Base-by-base conservation (phyloP, 1,140 invertebrate genomes). In the Meloidogyne exigua region DNA sequence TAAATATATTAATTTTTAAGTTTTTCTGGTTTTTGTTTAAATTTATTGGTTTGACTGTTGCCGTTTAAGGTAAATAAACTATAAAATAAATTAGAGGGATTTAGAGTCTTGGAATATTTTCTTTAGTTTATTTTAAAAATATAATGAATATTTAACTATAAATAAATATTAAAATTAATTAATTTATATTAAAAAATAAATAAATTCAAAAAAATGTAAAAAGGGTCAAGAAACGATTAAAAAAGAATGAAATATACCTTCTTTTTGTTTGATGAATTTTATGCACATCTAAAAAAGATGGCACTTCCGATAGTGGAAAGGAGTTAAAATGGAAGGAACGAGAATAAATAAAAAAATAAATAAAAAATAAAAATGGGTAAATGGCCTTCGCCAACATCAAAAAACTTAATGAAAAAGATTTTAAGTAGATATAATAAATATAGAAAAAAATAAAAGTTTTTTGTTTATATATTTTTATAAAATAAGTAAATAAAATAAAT, bases 361-460 rank as follows among this genome's bases (percentile, higher is more conserved):
- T 18, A 49, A 57, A 9, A 57, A 57, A 57, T n/a, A n/a, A 57
- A 57, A 57, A n/a, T n/a, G 49, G n/a, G 49, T 57, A 57, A 57
- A 57, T 57, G 49, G 49, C 49, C 49, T 57, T 57, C 49, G 49
- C 49, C 49, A 57, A 57, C 49, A 57, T 57, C 44, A 49, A 49
- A 57, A 57, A 57, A 57, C n/a, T n/a, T 7, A 57, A 57, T 4
- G 4, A 57, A 57, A 57, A 57, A 57, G 5, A n/a, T 57, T n/a
- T 57, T 57, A 57, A 9, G 18, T 57, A 57, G 18, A 57, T 57
- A 57, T 57, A 49, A 57, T 57, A 57, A 57, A 57, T 39, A 39
- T 39, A 39, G 10, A 39, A 39, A 9, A 39, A 10, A 7, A 7
- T 57, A 49, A 49, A 49, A 15, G 15, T 57, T 57, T 39, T 4